Evolutionary conservation across 1,140 invertebrate species (phyloP).

Genomic region (Drosophila chauvacae): DNA sequence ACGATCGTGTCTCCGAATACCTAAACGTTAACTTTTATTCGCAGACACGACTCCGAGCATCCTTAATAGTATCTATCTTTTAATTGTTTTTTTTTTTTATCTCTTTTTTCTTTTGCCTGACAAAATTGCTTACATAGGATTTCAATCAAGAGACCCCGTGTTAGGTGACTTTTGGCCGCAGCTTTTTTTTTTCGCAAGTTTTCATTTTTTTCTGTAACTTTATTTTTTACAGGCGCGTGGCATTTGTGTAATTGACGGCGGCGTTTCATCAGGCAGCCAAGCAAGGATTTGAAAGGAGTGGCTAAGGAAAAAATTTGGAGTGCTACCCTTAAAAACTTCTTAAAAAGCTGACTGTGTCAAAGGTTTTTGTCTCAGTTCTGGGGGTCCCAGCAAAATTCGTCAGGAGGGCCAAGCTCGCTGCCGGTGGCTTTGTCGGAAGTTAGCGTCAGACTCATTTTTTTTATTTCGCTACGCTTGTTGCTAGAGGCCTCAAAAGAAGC

Average conservation of each 20-base stretch:
- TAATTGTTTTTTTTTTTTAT: slow-evolving; percentile 7
- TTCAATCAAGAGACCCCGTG: slow-evolving; percentile 46
- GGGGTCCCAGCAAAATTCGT: slow-evolving; percentile 20
- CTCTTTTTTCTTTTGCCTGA: slow-evolving; percentile 24
- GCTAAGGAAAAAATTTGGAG: slow-evolving; percentile 37
- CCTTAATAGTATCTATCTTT: slow-evolving; percentile 31
- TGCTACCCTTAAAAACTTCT: slow-evolving; percentile 71
- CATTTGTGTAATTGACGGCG: slow-evolving; percentile 69
- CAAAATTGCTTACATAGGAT: slow-evolving; percentile 66
- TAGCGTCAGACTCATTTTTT: slow-evolving; percentile 67
- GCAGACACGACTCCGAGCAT: slow-evolving; percentile 47
- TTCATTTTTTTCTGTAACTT: slow-evolving; percentile 46
- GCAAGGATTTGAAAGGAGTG: slow-evolving; percentile 54
- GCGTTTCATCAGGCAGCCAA: slow-evolving; percentile 72
- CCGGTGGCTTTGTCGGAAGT: slow-evolving; percentile 54
- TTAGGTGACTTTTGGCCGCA: slow-evolving; percentile 64
- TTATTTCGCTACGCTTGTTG: slow-evolving; percentile 34
- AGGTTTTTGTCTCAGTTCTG: slow-evolving; percentile 56
- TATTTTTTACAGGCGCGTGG: slow-evolving; percentile 62
- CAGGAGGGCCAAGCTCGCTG: slow-evolving; percentile 2
- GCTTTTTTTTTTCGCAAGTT: slow-evolving; percentile 22
- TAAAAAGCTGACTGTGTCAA: slow-evolving; percentile 69
- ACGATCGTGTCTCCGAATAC: slow-evolving; percentile 3
- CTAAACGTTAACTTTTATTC: slow-evolving; percentile 35
- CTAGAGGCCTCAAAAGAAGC: slow-evolving; percentile 62